Base-by-base conservation (phyloP, 1,140 invertebrate species). In the Drosophila ambigua region DNA sequence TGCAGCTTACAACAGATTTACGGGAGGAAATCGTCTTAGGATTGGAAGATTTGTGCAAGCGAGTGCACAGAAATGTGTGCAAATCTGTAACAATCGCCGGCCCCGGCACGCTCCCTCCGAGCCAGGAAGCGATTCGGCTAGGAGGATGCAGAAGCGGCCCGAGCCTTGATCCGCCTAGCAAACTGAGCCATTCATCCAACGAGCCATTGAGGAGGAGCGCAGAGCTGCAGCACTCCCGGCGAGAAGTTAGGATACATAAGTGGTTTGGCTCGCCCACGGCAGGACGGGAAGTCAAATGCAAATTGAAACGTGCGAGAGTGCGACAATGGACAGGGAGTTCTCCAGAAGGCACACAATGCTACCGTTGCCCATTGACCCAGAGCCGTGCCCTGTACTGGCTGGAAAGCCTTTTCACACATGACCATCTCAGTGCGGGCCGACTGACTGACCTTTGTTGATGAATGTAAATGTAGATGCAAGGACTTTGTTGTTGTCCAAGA, bases 201-300 rank as follows among this genome's bases (percentile, higher is more conserved):
- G 35, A 39, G 5, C 35, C 35, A 2, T 8, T 28, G 23, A 6
- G 4, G 35, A 4, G 35, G 35, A 39, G 8, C 11, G 24, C 7
- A 35, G 35, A n/a, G 23, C 39, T 44, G 8, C 24, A 31, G 46
- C 48, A 31, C 50, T 68, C 55, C 75, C 59, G 59, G 24, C 49
- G 49, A 49, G 59, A 61, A 31, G 50, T 59, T 61, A 58, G 51
- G 66, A 65, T 46, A 65, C 67, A 79, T 88, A 88, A 88, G 83
- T 88, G 83, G 83, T 67, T 83, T 63, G 79, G 73, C 52, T 79
- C 68, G 55, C 63, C 71, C 53, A 62, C 64, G 64, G 59, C 45
- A 53, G 58, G 44, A 44, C 66, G 49, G 44, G 85, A 90, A 90
- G 87, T 90, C 87, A 90, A 90, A 90, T 90, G 87, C 87, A 90